Conservation (phyloP, 2,797 vertebrate genomes). For the Galago senegalensis region DNA sequence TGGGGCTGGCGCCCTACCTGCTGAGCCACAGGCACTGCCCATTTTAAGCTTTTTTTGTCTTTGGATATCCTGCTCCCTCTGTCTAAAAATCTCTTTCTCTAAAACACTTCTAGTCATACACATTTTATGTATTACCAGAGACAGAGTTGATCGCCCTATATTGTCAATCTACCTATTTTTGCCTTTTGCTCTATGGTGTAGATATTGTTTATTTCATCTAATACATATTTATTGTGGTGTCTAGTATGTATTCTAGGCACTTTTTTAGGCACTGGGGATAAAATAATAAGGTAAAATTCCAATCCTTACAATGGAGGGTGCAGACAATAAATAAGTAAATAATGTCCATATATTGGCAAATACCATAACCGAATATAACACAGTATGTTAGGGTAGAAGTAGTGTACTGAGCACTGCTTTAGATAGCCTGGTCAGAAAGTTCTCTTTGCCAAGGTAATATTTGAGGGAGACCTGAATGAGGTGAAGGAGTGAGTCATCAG, state of each 20-base stretch:
- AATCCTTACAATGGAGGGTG: not conserved
- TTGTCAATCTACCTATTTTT: not conserved
- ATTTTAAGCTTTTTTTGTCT: not conserved
- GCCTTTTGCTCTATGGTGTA: not conserved
- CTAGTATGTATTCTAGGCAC: not conserved
- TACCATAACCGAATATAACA: not conserved
- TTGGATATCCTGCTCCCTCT: not conserved
- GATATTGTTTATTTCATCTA: not conserved
- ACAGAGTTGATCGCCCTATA: not conserved
- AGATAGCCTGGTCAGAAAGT: not conserved
- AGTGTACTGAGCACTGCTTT: not conserved
- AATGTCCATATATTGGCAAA: not conserved
- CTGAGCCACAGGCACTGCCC: too few species aligned
- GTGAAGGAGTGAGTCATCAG: not conserved
- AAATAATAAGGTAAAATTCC: not conserved
- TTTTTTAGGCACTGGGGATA: not conserved
- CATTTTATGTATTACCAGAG: not conserved
- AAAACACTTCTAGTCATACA: not conserved
- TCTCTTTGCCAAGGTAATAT: not conserved
- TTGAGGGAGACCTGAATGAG: not conserved
- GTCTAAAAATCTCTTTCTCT: not conserved
- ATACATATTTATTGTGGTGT: not conserved
- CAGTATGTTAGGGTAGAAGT: not conserved
- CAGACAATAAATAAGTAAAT: not conserved
- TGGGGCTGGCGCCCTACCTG: too few species aligned